Conservation (phyloP, 2,797 vertebrate genomes). For the Sebastes steindachneri region DNA sequence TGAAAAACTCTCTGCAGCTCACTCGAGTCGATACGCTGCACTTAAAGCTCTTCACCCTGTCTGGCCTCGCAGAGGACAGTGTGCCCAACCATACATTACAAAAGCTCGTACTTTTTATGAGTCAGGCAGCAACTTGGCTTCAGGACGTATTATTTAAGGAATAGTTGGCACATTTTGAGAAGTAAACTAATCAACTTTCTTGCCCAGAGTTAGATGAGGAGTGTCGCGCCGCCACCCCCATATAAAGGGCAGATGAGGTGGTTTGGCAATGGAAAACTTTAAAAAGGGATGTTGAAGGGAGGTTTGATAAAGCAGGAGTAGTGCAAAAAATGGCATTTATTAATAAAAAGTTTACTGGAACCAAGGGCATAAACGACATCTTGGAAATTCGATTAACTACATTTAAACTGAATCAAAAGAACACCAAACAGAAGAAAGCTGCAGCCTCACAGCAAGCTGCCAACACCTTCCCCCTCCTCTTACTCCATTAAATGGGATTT, state of each 20-base stretch:
- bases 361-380: not conserved
- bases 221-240: too few species aligned
- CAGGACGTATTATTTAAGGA: not conserved
- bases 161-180: not conserved
- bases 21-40: slow-evolving; percentile 30
- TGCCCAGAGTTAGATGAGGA: not conserved
- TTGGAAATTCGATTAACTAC: not conserved
- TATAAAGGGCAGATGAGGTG: not conserved
- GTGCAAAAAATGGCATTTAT: too few species aligned
- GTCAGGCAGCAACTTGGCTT: not conserved
- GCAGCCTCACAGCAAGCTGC: too few species aligned
- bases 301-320: too few species aligned
- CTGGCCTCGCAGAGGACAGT: not conserved
- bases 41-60: slow-evolving; percentile 25
- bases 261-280: not conserved
- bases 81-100: not conserved
- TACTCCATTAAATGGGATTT: not conserved
- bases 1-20: slow-evolving; percentile 35
- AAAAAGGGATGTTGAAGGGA: too few species aligned
- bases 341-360: not conserved
- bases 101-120: not conserved
- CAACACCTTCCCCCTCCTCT: too few species aligned
- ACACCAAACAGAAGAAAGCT: not conserved
- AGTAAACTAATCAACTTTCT: not conserved
- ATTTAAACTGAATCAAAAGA: not conserved